phyloP scores from a whole-genome alignment of 2,888 invertebrate species.

The Papilio elwesi region DNA sequence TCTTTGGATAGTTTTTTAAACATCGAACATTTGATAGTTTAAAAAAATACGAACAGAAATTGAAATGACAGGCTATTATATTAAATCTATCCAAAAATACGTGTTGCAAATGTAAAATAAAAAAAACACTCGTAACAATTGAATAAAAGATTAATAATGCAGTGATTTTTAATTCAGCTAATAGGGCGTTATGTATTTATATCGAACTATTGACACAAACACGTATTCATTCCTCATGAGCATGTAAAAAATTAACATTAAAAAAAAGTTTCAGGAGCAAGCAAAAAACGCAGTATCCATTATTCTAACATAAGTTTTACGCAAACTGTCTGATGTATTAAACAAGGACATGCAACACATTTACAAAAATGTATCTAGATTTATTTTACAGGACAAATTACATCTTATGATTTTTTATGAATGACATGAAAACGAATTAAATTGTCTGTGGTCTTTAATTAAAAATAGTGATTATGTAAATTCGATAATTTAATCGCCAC shows the following conservation, averaged over 20 bases:
- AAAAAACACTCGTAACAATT: constrained; percentile 16
- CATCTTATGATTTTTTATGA: background rate
- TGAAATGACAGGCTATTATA: background rate
- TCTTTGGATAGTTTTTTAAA: constrained; percentile 4
- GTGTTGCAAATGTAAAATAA: constrained; percentile 6
- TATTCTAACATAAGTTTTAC: background rate
- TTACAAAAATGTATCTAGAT: background rate
- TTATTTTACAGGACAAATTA: background rate
- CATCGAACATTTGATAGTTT: background rate
- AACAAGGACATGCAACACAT: constrained; percentile 3
- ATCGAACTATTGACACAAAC: background rate
- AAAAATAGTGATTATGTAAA: too few relatives aligned
- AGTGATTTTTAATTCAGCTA: constrained; percentile 14
- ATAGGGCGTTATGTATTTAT: constrained; percentile 5
- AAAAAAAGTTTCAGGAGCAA: constrained; percentile 18
- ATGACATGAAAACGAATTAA: too few relatives aligned
- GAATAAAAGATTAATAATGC: constrained; percentile 22
- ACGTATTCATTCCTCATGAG: background rate
- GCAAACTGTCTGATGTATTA: constrained; percentile 24
- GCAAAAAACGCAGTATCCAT: constrained; percentile 17
- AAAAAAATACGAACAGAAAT: background rate
- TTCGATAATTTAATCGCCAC: too few relatives aligned
- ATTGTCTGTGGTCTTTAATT: too few relatives aligned
- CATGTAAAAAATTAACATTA: background rate
- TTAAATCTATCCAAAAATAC: constrained; percentile 25